These are phyloP conservation scores for Lottia scabra DNA, from an alignment of 2,888 invertebrate species.

Conservation along the genomic window DNA sequence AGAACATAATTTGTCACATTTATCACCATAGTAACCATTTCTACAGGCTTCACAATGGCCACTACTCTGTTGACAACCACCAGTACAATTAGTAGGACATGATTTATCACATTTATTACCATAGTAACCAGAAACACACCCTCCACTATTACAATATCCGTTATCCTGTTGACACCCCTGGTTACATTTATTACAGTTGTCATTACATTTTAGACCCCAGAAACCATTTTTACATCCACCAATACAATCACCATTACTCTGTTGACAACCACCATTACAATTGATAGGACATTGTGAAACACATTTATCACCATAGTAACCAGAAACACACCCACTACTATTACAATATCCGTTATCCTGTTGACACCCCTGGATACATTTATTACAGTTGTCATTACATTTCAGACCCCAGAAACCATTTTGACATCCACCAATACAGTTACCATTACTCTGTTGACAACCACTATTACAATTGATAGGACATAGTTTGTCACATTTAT, in stretches of 20 bases:
- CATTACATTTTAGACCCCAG: constrained; percentile 4
- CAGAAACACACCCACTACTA: not conserved
- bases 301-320: not conserved
- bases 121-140: not conserved
- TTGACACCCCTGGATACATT: too few relatives aligned
- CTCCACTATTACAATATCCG: too few relatives aligned
- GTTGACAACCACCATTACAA: constrained; percentile 10
- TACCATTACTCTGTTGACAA: too few relatives aligned
- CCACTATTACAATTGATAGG: too few relatives aligned
- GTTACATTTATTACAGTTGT: not conserved
- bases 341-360: too few relatives aligned
- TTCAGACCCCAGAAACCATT: constrained; percentile 7
- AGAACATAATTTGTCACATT: not conserved
- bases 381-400: not conserved
- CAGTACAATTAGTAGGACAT: constrained; percentile 12
- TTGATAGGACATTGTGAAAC: constrained; percentile 7
- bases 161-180: too few relatives aligned
- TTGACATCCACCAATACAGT: not conserved
- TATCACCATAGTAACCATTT: not conserved
- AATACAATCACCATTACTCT: not conserved
- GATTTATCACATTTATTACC: not conserved
- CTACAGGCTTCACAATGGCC: constrained; percentile 2
- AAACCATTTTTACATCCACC: not conserved
- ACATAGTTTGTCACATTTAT: not conserved
- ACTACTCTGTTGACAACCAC: constrained; percentile 7